These are phyloP conservation scores for Hoplostethus atlanticus DNA, from an alignment of 2,797 vertebrate species.

Conservation along the genomic window DNA sequence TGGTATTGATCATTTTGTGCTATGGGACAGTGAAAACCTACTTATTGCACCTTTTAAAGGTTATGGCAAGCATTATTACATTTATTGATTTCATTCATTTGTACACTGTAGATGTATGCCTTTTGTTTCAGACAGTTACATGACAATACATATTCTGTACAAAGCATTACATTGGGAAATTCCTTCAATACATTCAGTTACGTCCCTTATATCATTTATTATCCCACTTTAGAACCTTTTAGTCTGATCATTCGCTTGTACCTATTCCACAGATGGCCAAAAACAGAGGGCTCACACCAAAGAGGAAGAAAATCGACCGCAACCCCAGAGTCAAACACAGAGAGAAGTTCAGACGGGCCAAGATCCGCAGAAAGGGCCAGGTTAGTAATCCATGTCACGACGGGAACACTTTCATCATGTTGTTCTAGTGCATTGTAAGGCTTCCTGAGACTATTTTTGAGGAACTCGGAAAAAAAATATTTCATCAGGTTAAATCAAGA, in stretches of 20 bases:
- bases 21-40: no score
- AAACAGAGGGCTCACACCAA: conserved; percentile 96
- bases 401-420: not conserved
- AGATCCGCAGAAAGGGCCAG: conserved; percentile 95
- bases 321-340: conserved; percentile 97
- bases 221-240: no score
- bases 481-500: not conserved
- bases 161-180: conserved; percentile 3
- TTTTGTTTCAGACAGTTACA: not conserved
- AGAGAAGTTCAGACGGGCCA: conserved; percentile 94
- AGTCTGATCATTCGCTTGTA: not conserved
- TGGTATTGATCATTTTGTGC: no score
- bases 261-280: conserved; percentile 90
- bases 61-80: not conserved
- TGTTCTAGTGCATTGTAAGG: not conserved
- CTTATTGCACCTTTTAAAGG: no score
- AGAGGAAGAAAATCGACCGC: conserved; percentile 95
- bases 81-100: conserved; percentile 5
- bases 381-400: conserved; percentile 64
- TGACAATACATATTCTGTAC: not conserved
- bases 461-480: no score
- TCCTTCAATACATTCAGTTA: not conserved
- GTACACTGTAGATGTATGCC: not conserved
- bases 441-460: not conserved
- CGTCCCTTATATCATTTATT: not conserved